Evolutionary conservation across 2,113 vertebrate genomes (phyloP).

Genomic region (Tupaia tana): DNA sequence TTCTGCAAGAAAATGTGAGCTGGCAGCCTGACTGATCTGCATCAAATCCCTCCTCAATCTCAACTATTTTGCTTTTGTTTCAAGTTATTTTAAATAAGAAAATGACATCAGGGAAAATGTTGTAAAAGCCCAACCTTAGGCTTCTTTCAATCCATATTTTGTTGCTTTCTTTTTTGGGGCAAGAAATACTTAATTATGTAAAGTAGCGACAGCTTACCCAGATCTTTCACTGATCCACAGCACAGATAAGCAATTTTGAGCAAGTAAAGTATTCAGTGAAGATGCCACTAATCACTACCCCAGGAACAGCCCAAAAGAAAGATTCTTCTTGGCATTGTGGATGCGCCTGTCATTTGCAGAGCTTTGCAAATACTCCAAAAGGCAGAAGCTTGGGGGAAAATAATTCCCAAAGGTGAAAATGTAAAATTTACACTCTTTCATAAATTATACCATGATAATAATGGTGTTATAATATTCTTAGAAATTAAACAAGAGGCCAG

Average conservation of each 20-base stretch:
- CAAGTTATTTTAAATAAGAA: constrained; percentile 9
- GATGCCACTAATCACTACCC: background rate
- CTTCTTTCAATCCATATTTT: constrained; percentile 38
- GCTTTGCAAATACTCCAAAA: constrained; percentile 46
- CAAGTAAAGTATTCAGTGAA: constrained; percentile 51
- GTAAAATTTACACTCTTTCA: background rate
- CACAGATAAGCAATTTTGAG: constrained; percentile 53
- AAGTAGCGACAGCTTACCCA: constrained; percentile 47
- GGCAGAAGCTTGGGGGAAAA: background rate
- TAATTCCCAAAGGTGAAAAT: background rate
- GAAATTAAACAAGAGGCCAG: background rate
- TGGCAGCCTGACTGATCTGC: constrained; percentile 28
- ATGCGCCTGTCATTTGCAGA: background rate
- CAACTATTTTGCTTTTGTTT: constrained; percentile 42
- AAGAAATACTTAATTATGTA: constrained; percentile 73
- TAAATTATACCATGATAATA: background rate
- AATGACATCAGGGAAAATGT: background rate
- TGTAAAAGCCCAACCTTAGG: constrained; percentile 34
- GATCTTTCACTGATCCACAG: constrained; percentile 34
- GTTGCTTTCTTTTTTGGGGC: constrained; percentile 33
- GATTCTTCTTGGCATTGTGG: background rate
- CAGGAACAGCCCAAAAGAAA: constrained; percentile 17
- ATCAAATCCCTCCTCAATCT: constrained; percentile 29
- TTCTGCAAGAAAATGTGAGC: constrained; percentile 51
- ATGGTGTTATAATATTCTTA: constrained; percentile 5